Evolutionary conservation across 2,797 vertebrate species (phyloP).

Genomic region (Ataeniobius toweri): DNA sequence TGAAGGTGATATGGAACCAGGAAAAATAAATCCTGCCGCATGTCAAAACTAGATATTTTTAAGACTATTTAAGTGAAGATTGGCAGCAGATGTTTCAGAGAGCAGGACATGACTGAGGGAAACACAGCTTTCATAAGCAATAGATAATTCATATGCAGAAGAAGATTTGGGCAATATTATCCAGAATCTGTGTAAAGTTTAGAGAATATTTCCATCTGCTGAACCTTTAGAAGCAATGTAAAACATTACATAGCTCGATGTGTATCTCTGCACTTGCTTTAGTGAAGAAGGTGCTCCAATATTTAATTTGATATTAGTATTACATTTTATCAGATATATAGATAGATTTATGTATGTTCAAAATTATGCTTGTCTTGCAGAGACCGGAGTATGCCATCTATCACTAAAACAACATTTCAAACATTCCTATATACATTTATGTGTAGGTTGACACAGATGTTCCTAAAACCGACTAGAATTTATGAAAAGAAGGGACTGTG

Average conservation of each 20-base stretch:
- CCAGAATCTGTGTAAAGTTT: background rate
- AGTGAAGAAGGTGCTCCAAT: background rate
- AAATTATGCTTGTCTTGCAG: background rate
- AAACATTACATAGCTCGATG: background rate
- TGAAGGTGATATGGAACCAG: constrained; percentile 18
- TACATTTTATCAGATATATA: background rate
- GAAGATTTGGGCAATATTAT: background rate
- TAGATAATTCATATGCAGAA: constrained; percentile 8
- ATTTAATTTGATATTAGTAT: background rate
- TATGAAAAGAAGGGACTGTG: background rate
- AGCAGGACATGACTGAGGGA: background rate
- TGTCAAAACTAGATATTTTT: constrained; percentile 39
- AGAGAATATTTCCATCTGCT: background rate
- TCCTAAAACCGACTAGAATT: background rate
- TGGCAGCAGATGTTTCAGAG: constrained; percentile 35
- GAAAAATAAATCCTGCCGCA: constrained; percentile 27
- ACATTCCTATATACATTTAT: background rate
- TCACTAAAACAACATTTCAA: background rate
- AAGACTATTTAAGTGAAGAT: constrained; percentile 34
- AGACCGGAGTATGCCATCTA: background rate
- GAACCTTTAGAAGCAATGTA: background rate
- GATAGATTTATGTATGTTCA: no score
- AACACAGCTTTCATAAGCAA: constrained; percentile 15
- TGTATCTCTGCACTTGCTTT: background rate
- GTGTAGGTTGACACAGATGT: background rate